Evolutionary conservation across 2,888 invertebrate species (phyloP), one percentile per base, ranked within the genome.

Genomic region (Conomelus anceps): DNA sequence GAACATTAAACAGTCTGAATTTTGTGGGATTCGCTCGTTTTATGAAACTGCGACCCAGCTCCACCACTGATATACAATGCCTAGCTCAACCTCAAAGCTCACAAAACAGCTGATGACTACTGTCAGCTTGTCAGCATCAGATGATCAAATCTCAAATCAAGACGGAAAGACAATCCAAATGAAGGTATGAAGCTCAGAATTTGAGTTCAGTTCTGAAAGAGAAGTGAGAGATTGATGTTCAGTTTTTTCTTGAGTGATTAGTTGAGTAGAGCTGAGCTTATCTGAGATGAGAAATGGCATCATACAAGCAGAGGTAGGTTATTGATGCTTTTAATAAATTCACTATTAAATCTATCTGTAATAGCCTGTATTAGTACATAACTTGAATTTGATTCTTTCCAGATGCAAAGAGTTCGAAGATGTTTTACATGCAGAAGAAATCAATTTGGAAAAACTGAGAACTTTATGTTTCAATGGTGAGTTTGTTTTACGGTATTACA

Each of bases 361-460:
- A 26, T 26, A 26, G 26, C 26, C 26, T 26, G 34, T 34, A 17
- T 9, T 34, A 17, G 1, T 34, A 34, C 34, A 34, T 34, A 34
- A 34, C 34, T 4, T 34, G 13, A 34, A 34, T 88, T 84, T 89
- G 26, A 88, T 63, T n/a, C 84, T 88, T 95, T 95, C 23, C 93
- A 98, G 98, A 93, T 95, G 98, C 91, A 96, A 96, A 94, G 96
- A 96, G 92, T 97, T 98, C 93, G 96, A 98, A 93, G 96, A 96
- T 91, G 93, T 96, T 85, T 93, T 98, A 26, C 94, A 95, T 17
- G 94, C 95, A 91, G 96, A 97, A 92, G 95, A 95, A 89, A 96
- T 98, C 91, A 95, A 98, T 92, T 93, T 97, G 89, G 94, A 94
- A 89, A 94, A 94, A 91, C 93, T 98, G 20, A 95, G 95, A 92